Evolutionary conservation across 2,888 invertebrate genomes (phyloP), one percentile per base, ranked within the genome.

Genomic region (Gerosis bhagava): DNA sequence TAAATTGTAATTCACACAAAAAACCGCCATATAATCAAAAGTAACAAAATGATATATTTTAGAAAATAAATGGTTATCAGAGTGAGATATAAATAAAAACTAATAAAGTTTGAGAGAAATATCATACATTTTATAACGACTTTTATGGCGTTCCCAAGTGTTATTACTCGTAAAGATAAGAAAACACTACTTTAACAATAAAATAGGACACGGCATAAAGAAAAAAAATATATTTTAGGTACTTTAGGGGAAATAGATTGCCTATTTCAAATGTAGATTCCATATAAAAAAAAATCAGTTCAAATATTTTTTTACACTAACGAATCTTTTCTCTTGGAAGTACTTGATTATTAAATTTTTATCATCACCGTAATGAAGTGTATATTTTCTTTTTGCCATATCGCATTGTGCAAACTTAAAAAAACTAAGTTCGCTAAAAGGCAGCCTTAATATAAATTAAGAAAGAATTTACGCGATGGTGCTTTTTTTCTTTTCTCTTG

Each of bases 1-100:
- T n/a, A 19, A 10, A 10, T 10, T 13, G n/a, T 16, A 5, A 31
- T 3, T 17, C n/a, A n/a, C 44, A 54, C 25, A 52, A 39, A 42
- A 54, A 41, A n/a, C n/a, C n/a, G n/a, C n/a, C 41, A 45, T 50
- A 50, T 37, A 24, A 16, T 43, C 41, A 52, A n/a, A n/a, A n/a
- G 32, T 26, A 45, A 41, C 36, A 39, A 46, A 52, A 71, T 59
- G 67, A 42, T 10, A 13, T 8, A 34, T 34, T 19, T 35, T n/a
- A n/a, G n/a, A n/a, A 35, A 39, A 39, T 47, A 22, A 17, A 22
- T 41, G 16, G 32, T 26, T 24, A 32, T 32, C 28, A 34, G 37
- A 29, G 35, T 21, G n/a, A 11, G 13, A 41, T 24, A 32, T 28
- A 26, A 21, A 44, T 29, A 29, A 13, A 11, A 0, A 17, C 36